These are phyloP conservation scores for Lysandra bellargus DNA, from an alignment of 2,888 invertebrate species.

Conservation along the genomic window DNA sequence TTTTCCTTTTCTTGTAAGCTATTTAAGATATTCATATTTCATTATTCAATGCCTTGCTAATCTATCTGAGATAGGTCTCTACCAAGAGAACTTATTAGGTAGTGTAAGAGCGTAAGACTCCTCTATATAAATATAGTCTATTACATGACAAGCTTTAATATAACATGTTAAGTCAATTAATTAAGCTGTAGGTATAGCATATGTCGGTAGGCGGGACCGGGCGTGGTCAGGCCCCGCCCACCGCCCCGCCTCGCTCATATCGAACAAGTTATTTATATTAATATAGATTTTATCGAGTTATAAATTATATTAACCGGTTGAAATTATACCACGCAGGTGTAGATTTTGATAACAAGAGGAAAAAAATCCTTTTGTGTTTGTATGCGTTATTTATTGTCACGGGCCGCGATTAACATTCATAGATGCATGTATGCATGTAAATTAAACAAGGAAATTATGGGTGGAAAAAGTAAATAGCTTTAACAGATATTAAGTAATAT, in stretches of 20 bases:
- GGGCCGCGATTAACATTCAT: conserved; percentile 24
- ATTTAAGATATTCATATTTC: too few relatives aligned
- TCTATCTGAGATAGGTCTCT: too few relatives aligned
- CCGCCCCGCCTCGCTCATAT: background rate
- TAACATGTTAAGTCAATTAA: conserved; percentile 21
- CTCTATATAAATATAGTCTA: background rate
- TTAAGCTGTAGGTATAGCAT: conserved; percentile 23
- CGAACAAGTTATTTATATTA: conserved; percentile 26
- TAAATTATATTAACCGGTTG: conserved; percentile 28
- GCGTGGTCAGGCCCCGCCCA: conserved; percentile 21
- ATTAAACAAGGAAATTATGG: conserved; percentile 4
- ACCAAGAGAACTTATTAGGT: too few relatives aligned
- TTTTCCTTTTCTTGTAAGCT: background rate
- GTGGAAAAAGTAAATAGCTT: background rate
- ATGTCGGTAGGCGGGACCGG: background rate
- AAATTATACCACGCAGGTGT: conserved; percentile 30
- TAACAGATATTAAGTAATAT: background rate
- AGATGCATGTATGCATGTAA: conserved; percentile 15
- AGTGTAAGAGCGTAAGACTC: background rate
- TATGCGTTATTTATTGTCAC: conserved; percentile 14
- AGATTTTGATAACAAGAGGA: conserved; percentile 27
- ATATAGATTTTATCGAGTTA: conserved; percentile 27
- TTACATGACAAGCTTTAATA: background rate
- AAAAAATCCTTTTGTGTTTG: conserved; percentile 10
- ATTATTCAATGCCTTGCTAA: too few relatives aligned